Base-by-base conservation (phyloP, 2,888 invertebrate species). In the Acanthosoma haemorrhoidale region DNA sequence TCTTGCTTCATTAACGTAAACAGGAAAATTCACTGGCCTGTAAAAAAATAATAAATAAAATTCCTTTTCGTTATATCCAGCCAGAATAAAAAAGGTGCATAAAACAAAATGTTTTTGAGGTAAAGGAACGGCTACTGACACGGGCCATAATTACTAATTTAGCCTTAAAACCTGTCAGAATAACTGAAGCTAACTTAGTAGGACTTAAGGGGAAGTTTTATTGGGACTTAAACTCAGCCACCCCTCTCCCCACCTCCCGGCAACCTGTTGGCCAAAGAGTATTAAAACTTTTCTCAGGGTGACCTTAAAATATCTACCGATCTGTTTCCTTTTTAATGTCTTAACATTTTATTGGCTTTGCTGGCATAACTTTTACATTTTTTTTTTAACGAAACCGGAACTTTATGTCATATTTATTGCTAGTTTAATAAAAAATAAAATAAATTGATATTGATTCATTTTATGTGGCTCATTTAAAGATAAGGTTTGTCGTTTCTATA, bases 181-280 rank as follows among this genome's bases (percentile, higher is more conserved):
- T 51, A 51, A 51, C 25, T 25, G 51, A 25, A 16, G 51, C 25
- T 25, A 51, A 51, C 25, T 51, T 51, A 25, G 51, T 51, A 51
- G 51, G 51, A 51, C 25, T 51, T 51, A 51, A 51, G 51, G 25
- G 51, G n/a, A 25, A 51, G 25, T 21, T 51, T 51, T 51, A 25
- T 25, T 51, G 21, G 51, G 51, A n/a, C n/a, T n/a, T n/a, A n/a
- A 25, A 25, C 51, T 51, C 25, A 25, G 21, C 21, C 21, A 21
- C 25, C 25, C n/a, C 25, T 25, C 13, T 25, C 51, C 51, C 51
- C 43, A 43, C 21, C 43, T 21, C 25, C 43, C 25, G 51, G 25
- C 51, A 51, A 51, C 51, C 51, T 51, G 51, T 51, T 51, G 51
- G 25, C 51, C 13, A 25, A 43, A 51, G 51, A 51, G 51, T 51